Evolutionary conservation across 2,113 vertebrate genomes (phyloP).

Genomic region (Pseudopipra pipra): DNA sequence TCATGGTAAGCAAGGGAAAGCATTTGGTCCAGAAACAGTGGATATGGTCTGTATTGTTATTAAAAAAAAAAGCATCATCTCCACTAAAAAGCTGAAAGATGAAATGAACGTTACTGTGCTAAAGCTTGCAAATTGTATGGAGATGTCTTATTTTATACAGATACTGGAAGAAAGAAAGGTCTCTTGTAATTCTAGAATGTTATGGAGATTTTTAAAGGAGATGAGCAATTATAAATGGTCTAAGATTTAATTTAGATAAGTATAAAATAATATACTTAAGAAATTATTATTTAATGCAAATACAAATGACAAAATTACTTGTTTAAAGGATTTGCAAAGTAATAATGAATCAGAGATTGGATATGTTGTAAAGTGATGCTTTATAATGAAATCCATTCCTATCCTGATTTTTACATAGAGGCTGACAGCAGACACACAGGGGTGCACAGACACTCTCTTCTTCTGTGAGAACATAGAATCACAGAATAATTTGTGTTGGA

Average conservation of each 20-base stretch:
- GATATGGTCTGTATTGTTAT: not conserved
- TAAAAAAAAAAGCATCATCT: not conserved
- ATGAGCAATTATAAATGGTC: slow-evolving; percentile 14
- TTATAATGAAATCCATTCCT: not conserved
- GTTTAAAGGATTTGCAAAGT: not conserved
- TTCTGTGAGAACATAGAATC: not conserved
- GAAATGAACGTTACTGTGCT: not conserved
- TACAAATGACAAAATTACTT: not conserved
- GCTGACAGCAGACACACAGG: not conserved
- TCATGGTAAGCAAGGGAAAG: not conserved
- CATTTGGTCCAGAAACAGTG: not conserved
- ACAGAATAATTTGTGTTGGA: not conserved
- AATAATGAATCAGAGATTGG: not conserved
- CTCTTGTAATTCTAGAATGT: not conserved
- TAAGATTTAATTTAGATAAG: slow-evolving; percentile 74
- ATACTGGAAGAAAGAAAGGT: not conserved
- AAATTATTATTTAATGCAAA: slow-evolving; percentile 19
- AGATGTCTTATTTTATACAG: not conserved
- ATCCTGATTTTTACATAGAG: not conserved
- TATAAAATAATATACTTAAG: slow-evolving; percentile 18
- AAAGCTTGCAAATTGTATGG: not conserved
- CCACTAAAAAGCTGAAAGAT: not conserved
- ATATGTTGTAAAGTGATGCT: not conserved
- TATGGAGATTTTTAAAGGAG: slow-evolving; percentile 7
- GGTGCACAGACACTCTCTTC: not conserved